Evolutionary conservation across 2,113 vertebrate species (phyloP).

Genomic region (human): DNA sequence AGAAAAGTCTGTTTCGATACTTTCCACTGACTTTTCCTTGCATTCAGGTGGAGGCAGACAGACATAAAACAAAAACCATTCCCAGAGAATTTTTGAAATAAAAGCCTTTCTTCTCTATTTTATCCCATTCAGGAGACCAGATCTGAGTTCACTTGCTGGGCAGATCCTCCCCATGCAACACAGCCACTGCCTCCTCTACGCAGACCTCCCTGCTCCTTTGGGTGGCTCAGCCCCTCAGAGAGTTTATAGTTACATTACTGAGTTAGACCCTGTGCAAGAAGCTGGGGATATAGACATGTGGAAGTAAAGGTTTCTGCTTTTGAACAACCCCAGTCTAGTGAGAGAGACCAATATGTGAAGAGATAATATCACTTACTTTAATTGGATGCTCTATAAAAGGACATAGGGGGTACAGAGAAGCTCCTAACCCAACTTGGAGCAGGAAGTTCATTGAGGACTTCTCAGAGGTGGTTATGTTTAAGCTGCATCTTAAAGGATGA

Average conservation of each 20-base stretch:
- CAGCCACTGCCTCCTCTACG: neutral
- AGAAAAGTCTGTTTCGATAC: neutral
- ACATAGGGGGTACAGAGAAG: neutral
- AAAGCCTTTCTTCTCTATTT: constrained; percentile 1
- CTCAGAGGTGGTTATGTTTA: neutral
- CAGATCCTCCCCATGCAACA: accelerated
- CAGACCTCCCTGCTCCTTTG: neutral
- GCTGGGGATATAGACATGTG: neutral
- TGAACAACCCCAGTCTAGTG: neutral
- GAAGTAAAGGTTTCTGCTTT: neutral
- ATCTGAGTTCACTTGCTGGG: neutral
- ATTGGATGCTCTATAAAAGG: neutral
- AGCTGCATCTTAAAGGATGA: neutral
- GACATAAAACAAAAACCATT: neutral
- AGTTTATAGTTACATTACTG: neutral
- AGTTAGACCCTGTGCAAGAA: neutral
- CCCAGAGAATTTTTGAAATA: neutral
- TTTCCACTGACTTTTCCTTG: neutral
- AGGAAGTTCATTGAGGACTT: neutral
- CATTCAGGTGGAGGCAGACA: neutral
- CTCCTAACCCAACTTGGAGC: neutral
- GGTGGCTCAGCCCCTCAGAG: neutral
- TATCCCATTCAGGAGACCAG: neutral
- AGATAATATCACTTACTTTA: neutral
- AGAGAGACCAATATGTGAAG: neutral